A percentile compares a stretch with the other conserved stretches of the same genome.
phyloP scores from a whole-genome alignment of 1,140 invertebrate genomes.

The Trinorchestia longiramus region DNA sequence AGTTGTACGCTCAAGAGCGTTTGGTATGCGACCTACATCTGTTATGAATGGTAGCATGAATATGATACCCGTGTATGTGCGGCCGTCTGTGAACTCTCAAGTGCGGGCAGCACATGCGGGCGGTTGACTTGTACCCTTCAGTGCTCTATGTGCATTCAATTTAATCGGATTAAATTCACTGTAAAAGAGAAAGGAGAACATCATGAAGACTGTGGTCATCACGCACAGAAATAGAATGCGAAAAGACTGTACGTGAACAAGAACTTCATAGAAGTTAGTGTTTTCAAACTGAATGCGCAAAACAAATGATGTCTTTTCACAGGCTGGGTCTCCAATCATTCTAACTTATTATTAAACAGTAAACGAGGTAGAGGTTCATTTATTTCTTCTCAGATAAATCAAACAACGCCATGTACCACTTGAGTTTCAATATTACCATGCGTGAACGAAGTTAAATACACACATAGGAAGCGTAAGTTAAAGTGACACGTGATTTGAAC shows the following conservation, averaged over 20 bases:
- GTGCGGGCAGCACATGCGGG: not conserved
- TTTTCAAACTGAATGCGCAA: not conserved
- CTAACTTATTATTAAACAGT: no score
- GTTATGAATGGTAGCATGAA: constrained; percentile 6
- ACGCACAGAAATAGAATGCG: not conserved
- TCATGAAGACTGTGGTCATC: not conserved
- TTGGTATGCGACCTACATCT: constrained; percentile 23
- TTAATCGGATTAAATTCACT: not conserved
- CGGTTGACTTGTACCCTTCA: not conserved
- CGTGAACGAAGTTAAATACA: not conserved
- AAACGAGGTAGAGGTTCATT: not conserved
- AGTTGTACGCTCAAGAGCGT: not conserved
- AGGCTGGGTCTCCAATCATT: not conserved
- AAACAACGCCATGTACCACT: not conserved
- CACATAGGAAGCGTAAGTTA: not conserved
- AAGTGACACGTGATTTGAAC: not conserved
- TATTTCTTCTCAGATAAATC: not conserved
- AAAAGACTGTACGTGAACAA: not conserved
- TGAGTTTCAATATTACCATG: not conserved
- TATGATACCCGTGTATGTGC: constrained; percentile 19
- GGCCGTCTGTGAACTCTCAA: not conserved
- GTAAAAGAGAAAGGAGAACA: not conserved
- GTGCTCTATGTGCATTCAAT: not conserved
- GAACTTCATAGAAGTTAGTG: not conserved
- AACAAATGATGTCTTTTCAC: not conserved